These are phyloP conservation scores for Echinops telfairi DNA, from an alignment of 2,113 vertebrate species.

Conservation along the genomic window DNA sequence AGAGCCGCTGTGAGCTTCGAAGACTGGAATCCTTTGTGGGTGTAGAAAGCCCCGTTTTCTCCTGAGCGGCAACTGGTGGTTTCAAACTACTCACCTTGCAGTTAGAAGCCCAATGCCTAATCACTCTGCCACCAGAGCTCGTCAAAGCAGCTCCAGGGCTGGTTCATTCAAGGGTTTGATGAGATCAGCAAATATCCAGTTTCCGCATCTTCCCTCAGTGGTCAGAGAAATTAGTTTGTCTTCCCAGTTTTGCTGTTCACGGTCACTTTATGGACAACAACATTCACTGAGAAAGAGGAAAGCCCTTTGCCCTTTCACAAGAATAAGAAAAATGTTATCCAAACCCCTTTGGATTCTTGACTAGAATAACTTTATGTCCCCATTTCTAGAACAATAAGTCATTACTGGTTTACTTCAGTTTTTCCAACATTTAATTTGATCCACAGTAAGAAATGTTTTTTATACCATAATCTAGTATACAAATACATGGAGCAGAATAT, in stretches of 20 bases:
- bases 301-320: background rate
- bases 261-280: background rate
- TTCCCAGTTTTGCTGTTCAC: background rate
- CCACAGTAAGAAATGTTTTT: background rate
- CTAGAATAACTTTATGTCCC: background rate
- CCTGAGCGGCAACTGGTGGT: no score
- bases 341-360: background rate
- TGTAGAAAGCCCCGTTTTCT: no score
- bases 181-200: background rate
- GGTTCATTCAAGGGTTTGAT: background rate
- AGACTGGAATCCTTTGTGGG: no score
- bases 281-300: background rate
- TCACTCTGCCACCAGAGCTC: no score
- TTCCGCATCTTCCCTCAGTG: background rate
- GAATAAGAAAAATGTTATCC: background rate
- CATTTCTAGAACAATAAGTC: background rate
- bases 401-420: background rate
- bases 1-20: no score
- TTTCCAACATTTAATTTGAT: slow-evolving; percentile 7
- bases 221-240: background rate
- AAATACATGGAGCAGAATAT: background rate
- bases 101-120: no score
- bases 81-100: no score
- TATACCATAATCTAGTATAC: background rate
- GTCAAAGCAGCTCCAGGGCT: background rate